phyloP scores from a whole-genome alignment of 2,888 invertebrate species.

The Tricholauxania praeusta region DNA sequence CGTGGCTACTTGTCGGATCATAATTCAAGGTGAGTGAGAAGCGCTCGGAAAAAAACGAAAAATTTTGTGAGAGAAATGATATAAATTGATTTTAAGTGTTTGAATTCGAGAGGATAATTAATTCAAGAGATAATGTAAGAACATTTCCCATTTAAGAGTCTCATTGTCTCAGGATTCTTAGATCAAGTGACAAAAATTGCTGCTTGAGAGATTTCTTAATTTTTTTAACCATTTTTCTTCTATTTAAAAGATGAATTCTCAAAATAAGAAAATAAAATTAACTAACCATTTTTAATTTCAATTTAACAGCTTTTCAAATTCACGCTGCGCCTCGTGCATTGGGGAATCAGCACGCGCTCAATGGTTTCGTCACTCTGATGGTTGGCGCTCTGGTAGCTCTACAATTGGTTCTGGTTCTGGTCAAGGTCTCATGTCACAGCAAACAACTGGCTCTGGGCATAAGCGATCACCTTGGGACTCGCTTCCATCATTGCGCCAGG shows the following conservation, averaged over 20 bases:
- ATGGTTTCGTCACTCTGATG: slow-evolving; percentile 91
- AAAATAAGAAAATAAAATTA: too few species aligned
- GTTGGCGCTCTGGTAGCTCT: slow-evolving; percentile 84
- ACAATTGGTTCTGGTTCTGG: slow-evolving; percentile 75
- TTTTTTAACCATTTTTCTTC: too few species aligned
- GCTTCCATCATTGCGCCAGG: slow-evolving; percentile 85
- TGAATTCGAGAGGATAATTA: too few species aligned
- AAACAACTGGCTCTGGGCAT: slow-evolving; percentile 69
- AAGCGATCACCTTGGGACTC: slow-evolving; percentile 91
- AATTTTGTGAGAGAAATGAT: too few species aligned
- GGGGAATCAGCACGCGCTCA: slow-evolving; percentile 90
- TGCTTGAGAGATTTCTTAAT: too few species aligned
- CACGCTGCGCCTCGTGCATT: slow-evolving; percentile 87
- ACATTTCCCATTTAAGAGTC: too few species aligned
- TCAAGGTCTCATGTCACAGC: slow-evolving; percentile 69
- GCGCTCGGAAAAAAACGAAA: background rate
- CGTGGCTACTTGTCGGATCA: slow-evolving; percentile 84
- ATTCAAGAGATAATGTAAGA: too few species aligned
- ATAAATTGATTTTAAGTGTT: too few species aligned
- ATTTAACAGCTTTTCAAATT: slow-evolving; percentile 68
- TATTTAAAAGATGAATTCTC: slow-evolving; percentile 31
- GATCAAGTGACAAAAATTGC: background rate
- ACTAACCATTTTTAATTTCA: slow-evolving; percentile 25
- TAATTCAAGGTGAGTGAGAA: slow-evolving; percentile 74
- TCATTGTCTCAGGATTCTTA: background rate